These are phyloP conservation scores for Polymixis flavicincta DNA, from an alignment of 2,888 invertebrate genomes.

Conservation along the genomic window DNA sequence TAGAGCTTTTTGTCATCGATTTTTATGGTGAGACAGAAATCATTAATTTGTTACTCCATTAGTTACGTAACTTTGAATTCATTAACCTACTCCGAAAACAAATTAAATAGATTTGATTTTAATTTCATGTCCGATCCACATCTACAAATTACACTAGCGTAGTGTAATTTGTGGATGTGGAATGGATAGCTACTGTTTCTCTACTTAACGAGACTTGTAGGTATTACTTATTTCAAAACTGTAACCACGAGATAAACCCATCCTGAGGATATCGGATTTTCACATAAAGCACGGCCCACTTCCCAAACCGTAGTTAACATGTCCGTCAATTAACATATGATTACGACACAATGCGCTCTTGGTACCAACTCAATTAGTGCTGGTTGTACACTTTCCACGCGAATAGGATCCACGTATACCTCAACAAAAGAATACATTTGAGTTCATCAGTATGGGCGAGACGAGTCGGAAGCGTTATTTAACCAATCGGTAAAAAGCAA, in stretches of 20 bases:
- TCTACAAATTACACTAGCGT: not conserved
- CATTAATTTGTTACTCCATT: constrained; percentile 1
- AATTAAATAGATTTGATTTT: too few species aligned
- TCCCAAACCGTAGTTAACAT: constrained; percentile 60
- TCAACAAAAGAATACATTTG: constrained; percentile 66
- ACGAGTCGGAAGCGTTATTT: constrained; percentile 59
- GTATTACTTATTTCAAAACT: not conserved
- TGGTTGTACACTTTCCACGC: constrained; percentile 72
- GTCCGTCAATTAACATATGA: constrained; percentile 67
- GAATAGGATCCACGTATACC: constrained; percentile 40
- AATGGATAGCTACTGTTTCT: not conserved
- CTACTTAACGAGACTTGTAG: not conserved
- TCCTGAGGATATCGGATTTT: constrained; percentile 28
- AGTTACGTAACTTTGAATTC: not conserved
- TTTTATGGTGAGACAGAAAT: constrained; percentile 2
- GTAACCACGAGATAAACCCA: not conserved
- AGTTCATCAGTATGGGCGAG: constrained; percentile 67
- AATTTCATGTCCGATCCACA: too few species aligned
- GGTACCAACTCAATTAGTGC: constrained; percentile 72
- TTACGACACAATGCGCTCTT: constrained; percentile 64
- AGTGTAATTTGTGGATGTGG: too few species aligned
- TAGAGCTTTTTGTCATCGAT: not conserved
- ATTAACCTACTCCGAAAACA: not conserved
- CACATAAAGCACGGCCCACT: constrained; percentile 53
- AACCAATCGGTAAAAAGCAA: constrained; percentile 61